A percentile compares a stretch with the other conserved stretches of the same genome.
These are phyloP conservation scores for Holothuria glaberrima DNA, from an alignment of 35 echinoderm and acorn worm genomes.

Conservation along the genomic window DNA sequence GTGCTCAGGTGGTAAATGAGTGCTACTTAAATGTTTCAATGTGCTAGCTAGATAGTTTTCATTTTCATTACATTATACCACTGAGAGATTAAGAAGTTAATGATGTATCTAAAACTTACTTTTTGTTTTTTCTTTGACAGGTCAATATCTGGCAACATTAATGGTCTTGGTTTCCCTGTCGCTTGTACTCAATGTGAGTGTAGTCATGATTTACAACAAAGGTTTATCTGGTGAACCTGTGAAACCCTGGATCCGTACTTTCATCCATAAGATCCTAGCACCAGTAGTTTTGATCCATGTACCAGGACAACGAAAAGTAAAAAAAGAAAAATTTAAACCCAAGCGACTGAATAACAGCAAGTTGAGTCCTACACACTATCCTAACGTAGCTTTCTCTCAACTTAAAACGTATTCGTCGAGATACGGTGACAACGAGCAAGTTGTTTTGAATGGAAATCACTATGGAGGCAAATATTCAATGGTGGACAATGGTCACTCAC, in stretches of 20 bases:
- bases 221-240: slow-evolving; percentile 65
- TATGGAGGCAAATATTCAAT: slow-evolving; percentile 51
- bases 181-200: slow-evolving; percentile 82
- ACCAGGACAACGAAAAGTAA: slow-evolving; percentile 35
- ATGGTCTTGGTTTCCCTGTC: slow-evolving; percentile 93
- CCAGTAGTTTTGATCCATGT: slow-evolving; percentile 70
- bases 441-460: slow-evolving; percentile 56
- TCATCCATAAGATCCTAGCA: slow-evolving; percentile 60
- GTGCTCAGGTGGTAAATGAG: too few relatives aligned
- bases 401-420: slow-evolving; percentile 8
- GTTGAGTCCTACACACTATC: slow-evolving; percentile 29
- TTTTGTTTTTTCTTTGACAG: slow-evolving; percentile 41
- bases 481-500: slow-evolving; percentile 58
- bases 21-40: too few relatives aligned
- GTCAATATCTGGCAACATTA: slow-evolving; percentile 82
- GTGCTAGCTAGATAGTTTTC: too few relatives aligned
- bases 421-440: background rate
- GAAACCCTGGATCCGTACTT: slow-evolving; percentile 62
- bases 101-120: too few relatives aligned
- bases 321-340: slow-evolving; percentile 24
- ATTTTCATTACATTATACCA: too few relatives aligned
- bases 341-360: slow-evolving; percentile 40
- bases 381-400: slow-evolving; percentile 32
- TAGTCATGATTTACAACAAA: slow-evolving; percentile 79
- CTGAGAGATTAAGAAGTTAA: too few relatives aligned